phyloP scores from a whole-genome alignment of 2,888 invertebrate genomes.

The Onchidella celtica region DNA sequence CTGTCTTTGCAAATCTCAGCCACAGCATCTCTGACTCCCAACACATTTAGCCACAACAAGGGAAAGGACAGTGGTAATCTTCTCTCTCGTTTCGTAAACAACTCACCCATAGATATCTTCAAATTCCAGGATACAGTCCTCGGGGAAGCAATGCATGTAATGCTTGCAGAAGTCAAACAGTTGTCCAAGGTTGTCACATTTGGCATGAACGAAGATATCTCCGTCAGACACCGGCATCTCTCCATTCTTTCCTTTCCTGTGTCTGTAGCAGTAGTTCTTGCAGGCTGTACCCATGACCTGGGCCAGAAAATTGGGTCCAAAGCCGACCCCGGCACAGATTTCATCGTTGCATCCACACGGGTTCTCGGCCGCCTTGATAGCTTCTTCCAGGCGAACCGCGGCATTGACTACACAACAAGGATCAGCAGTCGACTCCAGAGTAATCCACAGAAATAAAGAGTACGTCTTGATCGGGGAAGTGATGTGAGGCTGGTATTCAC shows the following conservation, averaged over 20 bases:
- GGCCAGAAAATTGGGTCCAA: constrained; percentile 50
- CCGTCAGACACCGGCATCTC: constrained; percentile 44
- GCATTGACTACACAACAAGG: constrained; percentile 15
- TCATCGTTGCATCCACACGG: constrained; percentile 23
- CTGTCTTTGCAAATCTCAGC: no score
- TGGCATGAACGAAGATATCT: constrained; percentile 54
- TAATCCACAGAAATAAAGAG: constrained; percentile 46
- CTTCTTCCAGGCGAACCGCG: constrained; percentile 25
- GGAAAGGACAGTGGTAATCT: no score
- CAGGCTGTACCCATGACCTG: constrained; percentile 37
- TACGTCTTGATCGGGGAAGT: constrained; percentile 18
- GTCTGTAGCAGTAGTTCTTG: constrained; percentile 47
- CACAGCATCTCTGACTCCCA: no score
- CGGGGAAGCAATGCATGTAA: constrained; percentile 43
- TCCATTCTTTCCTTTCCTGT: constrained; percentile 36
- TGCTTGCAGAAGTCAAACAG: constrained; percentile 50
- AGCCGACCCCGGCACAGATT: constrained; percentile 51
- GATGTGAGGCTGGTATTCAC: constrained; percentile 36
- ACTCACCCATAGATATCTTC: constrained; percentile 46
- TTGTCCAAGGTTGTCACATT: constrained; percentile 43
- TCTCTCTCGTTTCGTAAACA: no score
- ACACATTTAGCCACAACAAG: no score
- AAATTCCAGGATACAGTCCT: constrained; percentile 36
- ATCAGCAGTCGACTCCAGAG: constrained; percentile 30
- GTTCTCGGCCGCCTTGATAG: constrained; percentile 24